Evolutionary conservation across 2,888 invertebrate species (phyloP), one percentile per base, ranked within the genome.

Genomic region (Drosophila ezoana): DNA sequence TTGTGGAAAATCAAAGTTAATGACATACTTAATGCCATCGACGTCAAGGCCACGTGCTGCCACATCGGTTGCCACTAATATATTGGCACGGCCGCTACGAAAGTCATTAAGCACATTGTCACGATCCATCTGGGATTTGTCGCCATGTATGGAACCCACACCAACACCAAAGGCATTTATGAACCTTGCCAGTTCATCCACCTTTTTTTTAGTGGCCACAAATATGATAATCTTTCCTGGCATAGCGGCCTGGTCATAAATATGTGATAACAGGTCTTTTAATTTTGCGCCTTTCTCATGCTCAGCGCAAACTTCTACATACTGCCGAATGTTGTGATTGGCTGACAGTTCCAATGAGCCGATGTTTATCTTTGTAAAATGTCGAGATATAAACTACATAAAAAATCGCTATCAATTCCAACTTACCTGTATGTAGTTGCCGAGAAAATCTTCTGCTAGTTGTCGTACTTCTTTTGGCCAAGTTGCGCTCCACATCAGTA

Each of bases 401-500:
- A 16, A 6, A 18, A 28, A 9, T 1, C 4, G 8, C 28, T 28
- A 32, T 28, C 14, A 14, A 11, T 0, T 2, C 33, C 0, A 3
- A 47, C 73, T 61, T 43, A 88, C 89, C 79, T 90, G 90, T 58
- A 97, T 94, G 89, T 98, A 98, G 89, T 97, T 96, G 57, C 95
- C 95, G 18, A 99, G 94, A 91, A 98, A 99, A 90, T 99, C 98
- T 88, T 97, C 96, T 18, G 99, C 99, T 72, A 99, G 93, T 82
- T 96, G 95, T 75, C 96, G 94, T 2, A 99, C 98, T 93, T 99
- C 99, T 90, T 97, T 98, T 0, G 99, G 99, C 99, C 99, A 99
- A n/a, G 99, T 99, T 0, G 99, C 99, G 74, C 98, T 98, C 97
- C 98, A 99, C 99, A 99, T 99, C 44, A 99, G 94, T 13, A 98